Evolutionary conservation across 2,888 invertebrate genomes (phyloP), one percentile per base, ranked within the genome.

Genomic region (Dynastes hyllus): DNA sequence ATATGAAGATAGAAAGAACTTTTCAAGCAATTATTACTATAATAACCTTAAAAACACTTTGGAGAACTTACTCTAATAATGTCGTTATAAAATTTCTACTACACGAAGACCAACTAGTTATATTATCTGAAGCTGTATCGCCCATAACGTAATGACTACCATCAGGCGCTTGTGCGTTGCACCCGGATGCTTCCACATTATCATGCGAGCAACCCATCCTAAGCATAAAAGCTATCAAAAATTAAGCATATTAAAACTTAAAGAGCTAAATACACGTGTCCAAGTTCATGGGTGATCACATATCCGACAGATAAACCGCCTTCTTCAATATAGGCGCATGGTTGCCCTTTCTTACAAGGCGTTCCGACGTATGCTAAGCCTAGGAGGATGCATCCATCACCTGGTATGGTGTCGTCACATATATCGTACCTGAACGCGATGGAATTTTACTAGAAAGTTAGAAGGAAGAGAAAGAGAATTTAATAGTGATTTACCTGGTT

Each of bases 301-400:
- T 92, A 91, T 50, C 92, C 93, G 71, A 93, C 87, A 11, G 92
- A 90, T 65, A 94, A 89, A 1, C 94, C 94, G 69, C 90, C 91
- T 87, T 94, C 94, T 87, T 94, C 93, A 84, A 93, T 93, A 85
- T 94, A 92, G 82, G 92, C 92, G 87, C 93, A 94, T 77, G 92
- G 91, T 81, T 92, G 89, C 80, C 91, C 87, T 13, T 91, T 90
- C 81, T 92, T 92, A 86, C 94, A 94, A 86, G 93, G 92, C 4
- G 92, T 91, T 3, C 92, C 92, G 69, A 93, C 91, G 86, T 93
- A 92, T 16, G 94, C 93, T 81, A 94, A 89, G 9, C 94, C 94
- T 84, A 93, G 89, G 2, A 93, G 91, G 80, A 90, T 91, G 84
- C 92, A 92, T 77, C 67, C 90, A 89, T 69, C 84, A 82, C 80